These are phyloP conservation scores for Jordanella pulchra DNA, from an alignment of 2,797 vertebrate species.

Conservation along the genomic window DNA sequence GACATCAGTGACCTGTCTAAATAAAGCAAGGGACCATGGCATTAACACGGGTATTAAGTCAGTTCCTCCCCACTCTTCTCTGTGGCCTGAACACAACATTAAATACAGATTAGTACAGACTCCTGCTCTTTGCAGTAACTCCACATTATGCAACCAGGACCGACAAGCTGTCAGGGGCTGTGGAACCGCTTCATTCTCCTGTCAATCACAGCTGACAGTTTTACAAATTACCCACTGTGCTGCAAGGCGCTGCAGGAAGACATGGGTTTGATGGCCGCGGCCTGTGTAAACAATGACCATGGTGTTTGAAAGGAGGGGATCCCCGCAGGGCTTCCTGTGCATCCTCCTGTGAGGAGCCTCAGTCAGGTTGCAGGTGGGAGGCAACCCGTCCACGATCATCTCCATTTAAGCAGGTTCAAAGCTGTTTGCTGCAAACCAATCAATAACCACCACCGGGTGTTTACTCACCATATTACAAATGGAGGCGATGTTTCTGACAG, in stretches of 20 bases:
- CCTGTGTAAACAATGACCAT: slow-evolving; percentile 1
- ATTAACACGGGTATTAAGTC: slow-evolving; percentile 26
- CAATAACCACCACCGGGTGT: slow-evolving; percentile 21
- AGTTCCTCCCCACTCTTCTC: slow-evolving; percentile 23
- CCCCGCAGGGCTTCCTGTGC: neutral
- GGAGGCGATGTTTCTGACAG: slow-evolving; percentile 99
- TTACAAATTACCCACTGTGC: neutral
- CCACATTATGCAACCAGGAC: slow-evolving; percentile 50
- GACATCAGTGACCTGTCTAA: slow-evolving; percentile 14
- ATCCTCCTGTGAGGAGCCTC: neutral
- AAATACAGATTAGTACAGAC: slow-evolving; percentile 57
- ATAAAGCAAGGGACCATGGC: slow-evolving; percentile 31
- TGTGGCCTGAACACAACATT: slow-evolving; percentile 33
- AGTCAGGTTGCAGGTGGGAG: slow-evolving; percentile 7
- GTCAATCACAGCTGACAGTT: slow-evolving; percentile 50
- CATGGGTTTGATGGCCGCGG: neutral
- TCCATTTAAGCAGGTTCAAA: slow-evolving; percentile 25
- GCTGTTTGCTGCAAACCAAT: slow-evolving; percentile 29
- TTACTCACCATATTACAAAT: slow-evolving; percentile 99
- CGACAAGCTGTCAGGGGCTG: slow-evolving; percentile 38
- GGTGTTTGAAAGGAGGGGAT: neutral
- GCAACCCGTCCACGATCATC: slow-evolving; percentile 26
- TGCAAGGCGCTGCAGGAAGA: neutral
- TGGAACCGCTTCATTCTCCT: slow-evolving; percentile 15
- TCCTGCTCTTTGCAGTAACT: slow-evolving; percentile 40